These are phyloP conservation scores for Brevimyrus niger DNA, from an alignment of 2,113 vertebrate species.

Conservation along the genomic window DNA sequence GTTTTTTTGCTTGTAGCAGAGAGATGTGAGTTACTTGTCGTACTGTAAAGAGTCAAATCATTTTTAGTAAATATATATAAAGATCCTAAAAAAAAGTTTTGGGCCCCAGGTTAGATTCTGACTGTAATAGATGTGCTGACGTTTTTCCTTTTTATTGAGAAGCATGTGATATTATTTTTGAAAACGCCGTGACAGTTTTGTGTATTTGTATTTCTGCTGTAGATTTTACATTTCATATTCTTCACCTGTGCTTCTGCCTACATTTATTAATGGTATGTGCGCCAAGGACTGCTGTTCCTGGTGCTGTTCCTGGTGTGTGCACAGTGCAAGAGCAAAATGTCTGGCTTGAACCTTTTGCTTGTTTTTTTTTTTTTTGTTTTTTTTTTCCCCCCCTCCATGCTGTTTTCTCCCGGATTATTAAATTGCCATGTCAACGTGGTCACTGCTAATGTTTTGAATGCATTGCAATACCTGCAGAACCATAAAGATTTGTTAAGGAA, in stretches of 20 bases:
- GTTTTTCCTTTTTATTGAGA: constrained; percentile 27
- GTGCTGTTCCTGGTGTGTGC: constrained; percentile 33
- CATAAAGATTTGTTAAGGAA: constrained; percentile 7
- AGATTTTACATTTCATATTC: constrained; percentile 19
- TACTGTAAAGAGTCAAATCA: constrained; percentile 32
- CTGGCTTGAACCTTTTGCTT: constrained; percentile 6
- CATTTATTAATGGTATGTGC: constrained; percentile 22
- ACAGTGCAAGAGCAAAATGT: constrained; percentile 9
- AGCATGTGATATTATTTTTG: constrained; percentile 29
- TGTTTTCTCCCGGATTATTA: constrained; percentile 26
- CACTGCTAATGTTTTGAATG: constrained; percentile 34
- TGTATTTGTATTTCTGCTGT: constrained; percentile 29
- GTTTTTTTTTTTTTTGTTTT: constrained; percentile 15
- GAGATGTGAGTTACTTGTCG: constrained; percentile 20
- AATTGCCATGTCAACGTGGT: constrained; percentile 34
- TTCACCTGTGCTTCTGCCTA: constrained; percentile 13
- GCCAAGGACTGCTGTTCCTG: constrained; percentile 34
- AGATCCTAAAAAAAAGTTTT: constrained; percentile 9
- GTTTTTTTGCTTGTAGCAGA: constrained; percentile 17
- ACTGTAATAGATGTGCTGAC: constrained; percentile 30
- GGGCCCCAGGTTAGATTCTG: constrained; percentile 14
- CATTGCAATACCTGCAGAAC: constrained; percentile 14
- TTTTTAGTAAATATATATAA: constrained; percentile 21
- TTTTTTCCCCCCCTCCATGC: constrained; percentile 18
- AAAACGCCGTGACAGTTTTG: constrained; percentile 26